These are phyloP conservation scores for Aix galericulata DNA, from an alignment of 2,113 vertebrate species.

Conservation along the genomic window DNA sequence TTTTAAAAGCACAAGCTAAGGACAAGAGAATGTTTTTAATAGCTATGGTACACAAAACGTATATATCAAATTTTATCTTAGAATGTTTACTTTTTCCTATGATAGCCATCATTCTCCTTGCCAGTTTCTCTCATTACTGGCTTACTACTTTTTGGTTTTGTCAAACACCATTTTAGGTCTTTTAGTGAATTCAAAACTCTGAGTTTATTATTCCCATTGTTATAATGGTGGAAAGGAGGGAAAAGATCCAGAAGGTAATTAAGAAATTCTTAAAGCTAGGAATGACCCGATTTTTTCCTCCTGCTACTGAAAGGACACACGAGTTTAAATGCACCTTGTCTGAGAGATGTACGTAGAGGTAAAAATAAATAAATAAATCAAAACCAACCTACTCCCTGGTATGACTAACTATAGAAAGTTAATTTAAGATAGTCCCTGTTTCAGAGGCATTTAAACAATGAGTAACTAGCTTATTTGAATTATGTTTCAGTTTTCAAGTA, in stretches of 20 bases:
- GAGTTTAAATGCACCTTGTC: background rate
- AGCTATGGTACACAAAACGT: background rate
- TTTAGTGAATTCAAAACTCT: background rate
- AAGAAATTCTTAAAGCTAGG: background rate
- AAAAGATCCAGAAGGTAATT: background rate
- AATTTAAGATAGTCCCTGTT: background rate
- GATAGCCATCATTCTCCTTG: background rate
- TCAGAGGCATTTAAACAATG: background rate
- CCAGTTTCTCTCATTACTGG: background rate
- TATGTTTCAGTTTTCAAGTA: background rate
- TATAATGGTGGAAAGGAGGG: background rate
- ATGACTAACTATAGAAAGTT: background rate
- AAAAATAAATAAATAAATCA: background rate
- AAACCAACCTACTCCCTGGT: background rate
- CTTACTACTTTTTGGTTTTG: background rate
- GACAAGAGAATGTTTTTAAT: background rate
- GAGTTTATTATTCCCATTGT: background rate
- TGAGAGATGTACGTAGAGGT: background rate
- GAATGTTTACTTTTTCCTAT: background rate
- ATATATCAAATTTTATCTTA: background rate
- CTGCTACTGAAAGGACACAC: background rate
- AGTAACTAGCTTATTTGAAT: background rate
- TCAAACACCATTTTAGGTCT: background rate
- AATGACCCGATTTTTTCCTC: background rate
- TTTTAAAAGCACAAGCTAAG: background rate